Conservation (phyloP, 2,113 vertebrate species). For the Fulmarus glacialis region DNA sequence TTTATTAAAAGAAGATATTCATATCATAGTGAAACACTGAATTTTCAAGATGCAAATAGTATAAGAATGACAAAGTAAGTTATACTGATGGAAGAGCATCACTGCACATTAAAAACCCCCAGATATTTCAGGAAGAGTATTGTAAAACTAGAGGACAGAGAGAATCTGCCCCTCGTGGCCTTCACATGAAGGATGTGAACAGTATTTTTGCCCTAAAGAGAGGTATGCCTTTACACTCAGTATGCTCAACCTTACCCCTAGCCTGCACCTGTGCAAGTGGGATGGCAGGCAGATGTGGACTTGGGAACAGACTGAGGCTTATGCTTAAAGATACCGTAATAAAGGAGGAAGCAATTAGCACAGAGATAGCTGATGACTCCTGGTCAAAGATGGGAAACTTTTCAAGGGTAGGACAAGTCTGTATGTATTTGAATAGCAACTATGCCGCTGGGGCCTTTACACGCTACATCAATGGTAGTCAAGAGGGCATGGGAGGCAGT, state of each 20-base stretch:
- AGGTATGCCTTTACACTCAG: background rate
- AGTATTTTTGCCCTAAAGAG: background rate
- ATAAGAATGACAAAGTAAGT: background rate
- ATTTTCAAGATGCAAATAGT: background rate
- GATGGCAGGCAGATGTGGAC: background rate
- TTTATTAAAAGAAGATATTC: background rate
- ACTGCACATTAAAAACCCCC: background rate
- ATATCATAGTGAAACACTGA: background rate
- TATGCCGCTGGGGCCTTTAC: fast-evolving
- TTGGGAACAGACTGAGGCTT: background rate
- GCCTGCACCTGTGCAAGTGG: background rate
- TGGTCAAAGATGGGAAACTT: background rate
- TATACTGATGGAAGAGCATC: background rate
- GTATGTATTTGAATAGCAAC: background rate
- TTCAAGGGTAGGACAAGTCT: background rate
- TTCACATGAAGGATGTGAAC: background rate
- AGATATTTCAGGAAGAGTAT: background rate
- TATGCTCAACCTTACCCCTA: background rate
- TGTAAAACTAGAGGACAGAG: background rate
- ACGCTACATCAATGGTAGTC: background rate
- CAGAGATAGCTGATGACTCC: background rate
- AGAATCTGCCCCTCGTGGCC: background rate
- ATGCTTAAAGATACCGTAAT: background rate
- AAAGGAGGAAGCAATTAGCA: background rate
- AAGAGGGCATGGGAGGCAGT: background rate